phyloP scores from a whole-genome alignment of 2,113 vertebrate species.

The Daphoenositta chrysoptera region DNA sequence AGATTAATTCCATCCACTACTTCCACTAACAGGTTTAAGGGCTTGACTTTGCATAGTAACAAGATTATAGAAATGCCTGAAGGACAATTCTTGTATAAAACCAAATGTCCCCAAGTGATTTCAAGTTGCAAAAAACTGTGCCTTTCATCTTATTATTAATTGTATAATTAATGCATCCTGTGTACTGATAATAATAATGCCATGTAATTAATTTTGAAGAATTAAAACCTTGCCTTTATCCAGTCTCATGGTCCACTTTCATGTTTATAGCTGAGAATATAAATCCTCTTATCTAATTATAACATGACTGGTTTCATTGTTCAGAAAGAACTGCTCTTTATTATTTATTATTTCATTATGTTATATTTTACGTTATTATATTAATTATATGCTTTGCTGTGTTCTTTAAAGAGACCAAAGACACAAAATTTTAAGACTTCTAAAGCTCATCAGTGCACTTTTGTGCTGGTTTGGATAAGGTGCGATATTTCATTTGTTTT shows the following conservation, averaged over 20 bases:
- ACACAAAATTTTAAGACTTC: slow-evolving; percentile 64
- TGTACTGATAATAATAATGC: slow-evolving; percentile 83
- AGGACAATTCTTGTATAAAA: slow-evolving; percentile 73
- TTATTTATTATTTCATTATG: slow-evolving; percentile 72
- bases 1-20: slow-evolving; percentile 57
- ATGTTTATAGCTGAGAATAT: slow-evolving; percentile 76
- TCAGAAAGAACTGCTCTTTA: slow-evolving; percentile 69
- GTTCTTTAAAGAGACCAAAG: slow-evolving; percentile 46
- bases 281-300: slow-evolving; percentile 85
- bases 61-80: slow-evolving; percentile 76
- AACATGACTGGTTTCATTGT: slow-evolving; percentile 79
- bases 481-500: slow-evolving; percentile 78
- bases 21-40: slow-evolving; percentile 68
- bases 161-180: slow-evolving; percentile 82
- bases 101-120: slow-evolving; percentile 66
- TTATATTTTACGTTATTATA: slow-evolving; percentile 75
- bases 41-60: slow-evolving; percentile 74
- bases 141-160: slow-evolving; percentile 79
- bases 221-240: slow-evolving; percentile 80
- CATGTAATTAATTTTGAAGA: slow-evolving; percentile 84
- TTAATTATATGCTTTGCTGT: slow-evolving; percentile 65
- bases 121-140: slow-evolving; percentile 52
- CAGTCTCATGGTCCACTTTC: slow-evolving; percentile 75
- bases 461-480: slow-evolving; percentile 73
- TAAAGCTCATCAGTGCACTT: slow-evolving; percentile 69